A percentile compares a stretch with the other conserved stretches of the same genome.
phyloP scores from a whole-genome alignment of 2,797 vertebrate species.

The Sebastes reedi region DNA sequence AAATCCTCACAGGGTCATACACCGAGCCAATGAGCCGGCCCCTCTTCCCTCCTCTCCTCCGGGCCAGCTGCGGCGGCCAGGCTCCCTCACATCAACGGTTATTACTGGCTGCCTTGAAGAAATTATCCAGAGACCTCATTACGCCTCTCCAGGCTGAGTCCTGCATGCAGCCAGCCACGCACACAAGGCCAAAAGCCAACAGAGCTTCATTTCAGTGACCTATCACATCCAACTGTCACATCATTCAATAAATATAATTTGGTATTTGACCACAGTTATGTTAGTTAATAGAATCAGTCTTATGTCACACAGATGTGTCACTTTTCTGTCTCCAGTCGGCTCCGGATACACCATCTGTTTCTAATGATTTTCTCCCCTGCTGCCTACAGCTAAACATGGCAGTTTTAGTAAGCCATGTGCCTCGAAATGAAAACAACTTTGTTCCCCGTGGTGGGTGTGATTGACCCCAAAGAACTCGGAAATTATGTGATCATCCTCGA shows the following conservation, averaged over 20 bases:
- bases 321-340: slow-evolving; percentile 36
- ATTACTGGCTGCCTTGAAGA: slow-evolving; percentile 70
- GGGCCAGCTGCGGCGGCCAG: slow-evolving; percentile 59
- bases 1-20: slow-evolving; percentile 59
- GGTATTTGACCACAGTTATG: slow-evolving; percentile 63
- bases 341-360: slow-evolving; percentile 59
- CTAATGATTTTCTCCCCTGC: slow-evolving; percentile 50
- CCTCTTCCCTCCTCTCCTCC: slow-evolving; percentile 25
- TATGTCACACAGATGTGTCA: slow-evolving; percentile 53
- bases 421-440: slow-evolving; percentile 37
- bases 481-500: not conserved
- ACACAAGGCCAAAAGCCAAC: slow-evolving; percentile 46
- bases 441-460: slow-evolving; percentile 7
- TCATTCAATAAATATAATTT: slow-evolving; percentile 54
- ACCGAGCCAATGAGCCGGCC: slow-evolving; percentile 34
- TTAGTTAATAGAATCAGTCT: slow-evolving; percentile 60
- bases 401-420: slow-evolving; percentile 34
- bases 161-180: slow-evolving; percentile 51
- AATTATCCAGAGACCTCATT: slow-evolving; percentile 74
- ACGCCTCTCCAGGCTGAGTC: slow-evolving; percentile 52
- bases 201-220: slow-evolving; percentile 41
- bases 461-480: slow-evolving; percentile 4
- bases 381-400: slow-evolving; percentile 52
- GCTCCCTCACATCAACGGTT: slow-evolving; percentile 60
- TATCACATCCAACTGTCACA: slow-evolving; percentile 56